Conservation (phyloP, 2,888 invertebrate genomes). For the Lamellibrachia satsuma region DNA sequence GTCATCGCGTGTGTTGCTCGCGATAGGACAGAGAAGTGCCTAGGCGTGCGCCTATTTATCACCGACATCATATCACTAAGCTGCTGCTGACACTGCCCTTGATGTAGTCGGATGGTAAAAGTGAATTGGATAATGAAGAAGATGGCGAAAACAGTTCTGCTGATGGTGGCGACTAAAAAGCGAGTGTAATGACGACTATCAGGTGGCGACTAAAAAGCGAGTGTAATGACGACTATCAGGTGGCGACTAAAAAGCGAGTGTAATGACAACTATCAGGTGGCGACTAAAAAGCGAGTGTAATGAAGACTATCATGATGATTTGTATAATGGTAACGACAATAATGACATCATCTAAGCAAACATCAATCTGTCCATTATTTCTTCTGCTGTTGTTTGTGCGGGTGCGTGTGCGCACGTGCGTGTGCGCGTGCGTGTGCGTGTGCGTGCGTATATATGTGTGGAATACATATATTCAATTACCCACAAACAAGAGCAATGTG, state of each 20-base stretch:
- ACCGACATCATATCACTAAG: not conserved
- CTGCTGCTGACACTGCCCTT: not conserved
- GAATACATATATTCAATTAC: not conserved
- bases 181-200: not conserved
- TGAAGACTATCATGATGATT: constrained; percentile 22
- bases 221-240: not conserved
- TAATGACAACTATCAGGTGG: no score
- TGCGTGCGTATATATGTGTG: not conserved
- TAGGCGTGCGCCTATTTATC: not conserved
- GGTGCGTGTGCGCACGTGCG: not conserved
- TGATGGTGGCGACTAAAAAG: not conserved
- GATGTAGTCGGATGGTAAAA: not conserved
- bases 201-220: no score
- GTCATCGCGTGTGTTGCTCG: not conserved
- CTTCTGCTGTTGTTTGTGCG: not conserved
- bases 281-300: not conserved
- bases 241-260: no score
- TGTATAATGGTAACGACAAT: not conserved
- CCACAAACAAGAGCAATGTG: not conserved
- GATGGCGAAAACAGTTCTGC: not conserved
- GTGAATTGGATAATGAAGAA: not conserved
- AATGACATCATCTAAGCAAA: no score
- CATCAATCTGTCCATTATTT: no score
- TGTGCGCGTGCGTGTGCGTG: no score
- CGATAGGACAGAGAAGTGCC: not conserved